Evolutionary conservation across 2,113 vertebrate species (phyloP).

Genomic region (Regulus satrapa): DNA sequence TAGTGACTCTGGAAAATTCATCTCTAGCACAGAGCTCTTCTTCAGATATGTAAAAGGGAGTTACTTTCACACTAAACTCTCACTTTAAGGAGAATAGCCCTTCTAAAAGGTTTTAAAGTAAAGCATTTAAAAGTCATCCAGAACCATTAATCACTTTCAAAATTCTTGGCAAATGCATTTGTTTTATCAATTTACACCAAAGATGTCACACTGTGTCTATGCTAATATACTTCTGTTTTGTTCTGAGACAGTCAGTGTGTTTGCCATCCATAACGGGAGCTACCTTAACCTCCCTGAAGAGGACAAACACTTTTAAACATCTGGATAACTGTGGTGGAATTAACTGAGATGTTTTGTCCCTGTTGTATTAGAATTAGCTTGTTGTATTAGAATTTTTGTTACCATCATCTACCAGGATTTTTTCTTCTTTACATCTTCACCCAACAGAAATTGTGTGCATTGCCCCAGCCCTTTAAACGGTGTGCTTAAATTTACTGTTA

Average conservation of each 20-base stretch:
- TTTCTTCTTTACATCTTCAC: neutral
- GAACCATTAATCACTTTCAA: neutral
- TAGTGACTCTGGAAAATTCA: neutral
- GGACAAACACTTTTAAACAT: neutral
- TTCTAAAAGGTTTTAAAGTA: neutral
- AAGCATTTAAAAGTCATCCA: neutral
- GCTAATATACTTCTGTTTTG: neutral
- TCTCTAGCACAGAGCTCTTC: neutral
- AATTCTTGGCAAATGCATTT: neutral
- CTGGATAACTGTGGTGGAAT: neutral
- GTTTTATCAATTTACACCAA: constrained; percentile 17
- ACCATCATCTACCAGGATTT: neutral
- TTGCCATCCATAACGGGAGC: neutral
- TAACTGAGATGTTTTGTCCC: neutral
- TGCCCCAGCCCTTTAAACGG: neutral
- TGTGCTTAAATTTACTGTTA: neutral
- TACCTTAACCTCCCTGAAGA: neutral
- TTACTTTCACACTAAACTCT: neutral
- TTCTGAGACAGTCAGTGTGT: neutral
- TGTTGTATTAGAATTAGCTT: neutral
- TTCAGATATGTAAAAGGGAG: neutral
- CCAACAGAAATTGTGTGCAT: neutral
- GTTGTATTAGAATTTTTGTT: neutral
- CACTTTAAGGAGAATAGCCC: neutral
- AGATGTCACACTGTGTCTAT: neutral